Conservation (phyloP, 2,797 vertebrate genomes). For the Oryzias sinensis region DNA sequence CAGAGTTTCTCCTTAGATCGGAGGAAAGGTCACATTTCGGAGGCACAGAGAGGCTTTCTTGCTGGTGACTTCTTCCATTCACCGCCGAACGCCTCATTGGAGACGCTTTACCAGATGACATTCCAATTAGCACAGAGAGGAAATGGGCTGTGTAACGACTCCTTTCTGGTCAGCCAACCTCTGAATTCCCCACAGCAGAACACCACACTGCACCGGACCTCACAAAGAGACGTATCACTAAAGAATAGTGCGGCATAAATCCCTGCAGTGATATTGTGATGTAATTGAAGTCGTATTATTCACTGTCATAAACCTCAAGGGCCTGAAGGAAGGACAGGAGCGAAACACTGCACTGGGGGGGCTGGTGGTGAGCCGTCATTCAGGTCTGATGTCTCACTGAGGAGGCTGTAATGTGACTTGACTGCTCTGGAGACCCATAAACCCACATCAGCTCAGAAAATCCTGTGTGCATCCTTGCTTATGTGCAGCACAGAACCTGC, state of each 20-base stretch:
- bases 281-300: slow-evolving; percentile 29
- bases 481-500: background rate
- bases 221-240: slow-evolving; percentile 37
- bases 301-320: slow-evolving; percentile 10
- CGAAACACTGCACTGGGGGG: slow-evolving; percentile 3
- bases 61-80: slow-evolving; percentile 19
- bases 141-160: slow-evolving; percentile 68
- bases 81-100: slow-evolving; percentile 51
- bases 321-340: slow-evolving; percentile 9
- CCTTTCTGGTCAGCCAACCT: slow-evolving; percentile 58
- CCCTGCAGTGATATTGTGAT: slow-evolving; percentile 35
- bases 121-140: slow-evolving; percentile 66
- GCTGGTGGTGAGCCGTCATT: slow-evolving; percentile 21
- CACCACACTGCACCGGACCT: slow-evolving; percentile 36
- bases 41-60: slow-evolving; percentile 35
- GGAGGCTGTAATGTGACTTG: slow-evolving; percentile 34
- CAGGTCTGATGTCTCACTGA: slow-evolving; percentile 19
- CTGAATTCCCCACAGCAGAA: slow-evolving; percentile 33
- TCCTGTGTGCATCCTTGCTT: background rate
- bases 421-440: slow-evolving; percentile 26
- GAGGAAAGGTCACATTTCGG: slow-evolving; percentile 49
- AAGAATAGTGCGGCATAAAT: slow-evolving; percentile 50
- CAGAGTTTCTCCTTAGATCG: slow-evolving; percentile 1
- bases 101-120: slow-evolving; percentile 63
- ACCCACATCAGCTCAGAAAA: slow-evolving; percentile 9